Evolutionary conservation across 1,140 invertebrate species (phyloP).

Genomic region (Holotrichia oblita): DNA sequence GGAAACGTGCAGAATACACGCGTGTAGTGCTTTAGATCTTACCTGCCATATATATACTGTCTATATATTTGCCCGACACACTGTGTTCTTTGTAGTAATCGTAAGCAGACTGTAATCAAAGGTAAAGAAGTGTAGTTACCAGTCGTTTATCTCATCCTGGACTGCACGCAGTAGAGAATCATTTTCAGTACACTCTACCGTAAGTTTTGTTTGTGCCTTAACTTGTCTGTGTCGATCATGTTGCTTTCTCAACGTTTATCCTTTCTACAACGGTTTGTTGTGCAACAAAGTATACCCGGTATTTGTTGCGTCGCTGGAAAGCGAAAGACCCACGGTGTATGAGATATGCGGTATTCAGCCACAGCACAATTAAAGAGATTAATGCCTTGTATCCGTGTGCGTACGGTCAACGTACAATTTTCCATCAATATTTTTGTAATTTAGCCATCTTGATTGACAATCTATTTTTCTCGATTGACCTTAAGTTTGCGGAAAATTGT

Average conservation of each 20-base stretch:
- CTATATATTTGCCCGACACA: background rate
- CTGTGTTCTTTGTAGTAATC: background rate
- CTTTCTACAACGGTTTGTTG: conserved; percentile 6
- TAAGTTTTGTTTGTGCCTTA: conserved; percentile 9
- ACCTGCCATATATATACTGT: too few species aligned
- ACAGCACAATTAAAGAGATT: conserved; percentile 28
- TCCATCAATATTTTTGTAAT: conserved; percentile 23
- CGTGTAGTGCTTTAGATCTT: too few species aligned
- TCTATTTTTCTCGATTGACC: background rate
- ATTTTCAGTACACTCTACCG: background rate
- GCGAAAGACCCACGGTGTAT: background rate
- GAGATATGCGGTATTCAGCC: background rate
- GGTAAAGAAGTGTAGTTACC: conserved; percentile 19
- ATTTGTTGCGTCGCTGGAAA: background rate
- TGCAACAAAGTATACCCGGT: background rate
- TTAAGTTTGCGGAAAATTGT: conserved; percentile 10
- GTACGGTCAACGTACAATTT: conserved; percentile 8
- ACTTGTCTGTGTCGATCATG: background rate
- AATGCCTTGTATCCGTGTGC: conserved; percentile 4
- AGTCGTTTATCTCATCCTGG: background rate
- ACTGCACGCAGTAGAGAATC: conserved; percentile 16
- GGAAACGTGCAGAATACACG: too few species aligned
- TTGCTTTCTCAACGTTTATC: background rate
- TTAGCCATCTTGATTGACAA: background rate
- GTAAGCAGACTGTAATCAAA: conserved; percentile 1